Base-by-base conservation (phyloP, 2,113 vertebrate species). In the Budorcas taxicolor region DNA sequence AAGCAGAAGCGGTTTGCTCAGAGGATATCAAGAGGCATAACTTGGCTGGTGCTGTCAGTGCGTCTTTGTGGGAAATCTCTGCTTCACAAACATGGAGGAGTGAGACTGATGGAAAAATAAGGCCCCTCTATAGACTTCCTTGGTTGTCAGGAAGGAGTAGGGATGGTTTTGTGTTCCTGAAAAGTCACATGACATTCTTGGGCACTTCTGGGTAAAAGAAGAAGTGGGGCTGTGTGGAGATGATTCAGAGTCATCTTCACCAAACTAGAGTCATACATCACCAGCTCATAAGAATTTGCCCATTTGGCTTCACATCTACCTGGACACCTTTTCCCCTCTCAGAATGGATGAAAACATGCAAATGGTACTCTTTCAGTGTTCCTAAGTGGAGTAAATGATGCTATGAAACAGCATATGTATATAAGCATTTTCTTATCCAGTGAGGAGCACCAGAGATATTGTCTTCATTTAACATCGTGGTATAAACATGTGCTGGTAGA, bases 381-480 rank as follows among this genome's bases (percentile, higher is more conserved):
- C 81, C 84, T 95, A 71, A 53, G 80, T 91, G 78, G 94, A 94
- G 87, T 71, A 85, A 92, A 43, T 84, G 84, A 67, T 71, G 45
- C 87, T 92, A 57, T 36, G 55, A 87, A 87, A 71, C 25, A 45
- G 47, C 21, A 86, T 43, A 84, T 93, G 62, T 95, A 95, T 71
- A 16, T 3, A n/a, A 92, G 43, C 25, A 33, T 85, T 91, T 98
- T 96, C 95, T 97, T 89, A 90, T 60, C 84, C 53, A 76, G 52
- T 21, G 76, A 95, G 86, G 43, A 60, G n/a, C 40, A 93, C 71
- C 87, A 96, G 85, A 95, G 50, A 86, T 92, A 84, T 43, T 84
- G 74, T 45, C 92, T 97, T 90, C 83, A 88, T 82, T 94, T 97
- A 76, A 94, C 90, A 76, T 21, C 36, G 87, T 88, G 96, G 92